phyloP scores from a whole-genome alignment of 2,797 vertebrate species.

The Adrianichthys oophorus region DNA sequence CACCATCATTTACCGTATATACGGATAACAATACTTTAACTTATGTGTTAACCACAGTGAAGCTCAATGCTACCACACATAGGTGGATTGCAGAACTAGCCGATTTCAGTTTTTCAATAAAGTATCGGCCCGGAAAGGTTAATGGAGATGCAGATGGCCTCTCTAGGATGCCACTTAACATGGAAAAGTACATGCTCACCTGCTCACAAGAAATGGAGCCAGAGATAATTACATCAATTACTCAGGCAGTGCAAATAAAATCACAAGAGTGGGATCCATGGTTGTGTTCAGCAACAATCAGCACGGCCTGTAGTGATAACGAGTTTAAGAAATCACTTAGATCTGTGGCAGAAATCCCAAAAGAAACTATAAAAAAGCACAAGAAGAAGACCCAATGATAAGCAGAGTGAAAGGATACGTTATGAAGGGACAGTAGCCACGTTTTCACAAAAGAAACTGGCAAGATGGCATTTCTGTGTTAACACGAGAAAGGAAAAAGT shows the following conservation, averaged over 20 bases:
- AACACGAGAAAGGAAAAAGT: not conserved
- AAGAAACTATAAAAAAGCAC: not conserved
- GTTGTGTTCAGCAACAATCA: not conserved
- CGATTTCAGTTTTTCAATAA: too few species aligned
- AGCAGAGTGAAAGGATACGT: not conserved
- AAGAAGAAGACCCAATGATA: not conserved
- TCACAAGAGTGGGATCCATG: not conserved
- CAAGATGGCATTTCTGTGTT: not conserved
- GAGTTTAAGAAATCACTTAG: too few species aligned
- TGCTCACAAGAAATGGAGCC: not conserved
- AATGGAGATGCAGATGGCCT: not conserved
- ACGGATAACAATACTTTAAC: too few species aligned
- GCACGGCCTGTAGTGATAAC: not conserved
- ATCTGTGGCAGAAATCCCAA: too few species aligned
- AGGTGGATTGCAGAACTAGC: not conserved
- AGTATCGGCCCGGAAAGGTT: not conserved
- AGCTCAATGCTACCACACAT: not conserved
- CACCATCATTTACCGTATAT: too few species aligned
- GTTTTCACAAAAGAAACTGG: not conserved
- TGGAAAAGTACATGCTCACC: conserved; percentile 1
- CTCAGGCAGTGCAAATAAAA: not conserved
- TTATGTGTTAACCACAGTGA: too few species aligned
- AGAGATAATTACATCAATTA: not conserved
- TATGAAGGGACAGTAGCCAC: not conserved
- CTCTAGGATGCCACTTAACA: not conserved